Percentiles rank a stretch among this genome's conserved stretches.
These are phyloP conservation scores for Nemopilema nomurai DNA, from an alignment of 30 jellyfish, hydroid and myxozoan genomes.

Conservation along the genomic window DNA sequence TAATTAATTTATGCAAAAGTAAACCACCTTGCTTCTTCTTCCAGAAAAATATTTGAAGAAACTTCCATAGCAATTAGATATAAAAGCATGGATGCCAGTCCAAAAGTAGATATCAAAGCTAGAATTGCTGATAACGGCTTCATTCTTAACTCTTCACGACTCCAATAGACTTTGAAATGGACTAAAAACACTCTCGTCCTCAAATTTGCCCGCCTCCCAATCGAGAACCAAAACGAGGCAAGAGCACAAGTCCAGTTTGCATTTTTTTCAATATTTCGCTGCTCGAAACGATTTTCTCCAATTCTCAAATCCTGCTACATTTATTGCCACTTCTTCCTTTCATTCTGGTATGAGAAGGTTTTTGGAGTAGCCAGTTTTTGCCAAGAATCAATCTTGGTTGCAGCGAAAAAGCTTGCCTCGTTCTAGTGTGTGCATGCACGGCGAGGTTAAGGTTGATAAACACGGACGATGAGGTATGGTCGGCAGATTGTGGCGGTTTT, in stretches of 20 bases:
- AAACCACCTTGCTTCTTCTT: conserved; percentile 29
- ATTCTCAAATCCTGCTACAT: no score
- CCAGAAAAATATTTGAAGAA: conserved; percentile 22
- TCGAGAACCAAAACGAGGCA: no score
- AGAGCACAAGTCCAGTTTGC: no score
- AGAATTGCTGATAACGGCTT: conserved; percentile 42
- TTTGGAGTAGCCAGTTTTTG: no score
- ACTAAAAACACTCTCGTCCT: no score
- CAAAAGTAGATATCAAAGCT: conserved; percentile 33
- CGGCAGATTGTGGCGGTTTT: background rate
- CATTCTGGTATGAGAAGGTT: no score
- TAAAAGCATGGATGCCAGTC: conserved; percentile 32
- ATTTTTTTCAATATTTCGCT: no score
- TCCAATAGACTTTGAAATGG: background rate
- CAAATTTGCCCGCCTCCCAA: no score
- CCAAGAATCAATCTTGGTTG: no score
- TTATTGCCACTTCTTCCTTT: no score
- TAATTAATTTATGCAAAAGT: no score
- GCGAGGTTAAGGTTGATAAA: background rate
- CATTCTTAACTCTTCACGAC: conserved; percentile 1
- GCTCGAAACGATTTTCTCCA: no score
- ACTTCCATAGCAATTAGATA: conserved; percentile 36
- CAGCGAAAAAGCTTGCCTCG: conserved; percentile 3
- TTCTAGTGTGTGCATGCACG: background rate
- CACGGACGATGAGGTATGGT: background rate